These are phyloP conservation scores for Cephalophus harveyi DNA, from an alignment of 2,113 vertebrate species.

Conservation along the genomic window DNA sequence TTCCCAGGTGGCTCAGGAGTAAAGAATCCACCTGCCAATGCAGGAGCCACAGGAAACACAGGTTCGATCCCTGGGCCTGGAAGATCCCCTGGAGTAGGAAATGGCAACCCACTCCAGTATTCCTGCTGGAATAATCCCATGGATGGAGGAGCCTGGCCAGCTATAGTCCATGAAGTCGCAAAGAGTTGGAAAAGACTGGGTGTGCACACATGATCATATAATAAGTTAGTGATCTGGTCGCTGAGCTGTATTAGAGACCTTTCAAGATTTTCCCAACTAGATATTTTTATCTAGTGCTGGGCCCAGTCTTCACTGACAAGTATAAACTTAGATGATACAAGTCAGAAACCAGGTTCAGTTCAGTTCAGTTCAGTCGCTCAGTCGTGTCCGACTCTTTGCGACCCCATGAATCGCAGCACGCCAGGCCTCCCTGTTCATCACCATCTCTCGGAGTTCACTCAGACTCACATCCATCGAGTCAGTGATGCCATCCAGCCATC, in stretches of 20 bases:
- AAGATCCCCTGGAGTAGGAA: background rate
- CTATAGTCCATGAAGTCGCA: background rate
- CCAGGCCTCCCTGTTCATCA: too few species aligned
- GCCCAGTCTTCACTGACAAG: background rate
- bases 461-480: too few species aligned
- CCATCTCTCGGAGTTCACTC: too few species aligned
- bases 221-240: background rate
- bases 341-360: background rate
- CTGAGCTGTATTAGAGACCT: background rate
- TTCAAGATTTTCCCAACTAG: background rate
- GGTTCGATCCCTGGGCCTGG: background rate
- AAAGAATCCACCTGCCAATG: background rate
- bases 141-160: background rate
- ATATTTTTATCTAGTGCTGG: background rate
- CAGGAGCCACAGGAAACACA: background rate
- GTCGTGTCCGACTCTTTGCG: too few species aligned
- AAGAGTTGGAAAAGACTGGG: background rate
- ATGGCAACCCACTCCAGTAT: background rate
- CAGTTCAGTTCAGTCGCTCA: too few species aligned
- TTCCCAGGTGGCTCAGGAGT: background rate
- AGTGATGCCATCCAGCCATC: too few species aligned
- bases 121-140: background rate
- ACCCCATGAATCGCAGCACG: too few species aligned
- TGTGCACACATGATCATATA: background rate
- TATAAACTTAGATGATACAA: background rate